Percentiles rank a stretch among this genome's conserved stretches.
Evolutionary conservation across 2,888 invertebrate genomes (phyloP).

Genomic region (Gortyna flavago): DNA sequence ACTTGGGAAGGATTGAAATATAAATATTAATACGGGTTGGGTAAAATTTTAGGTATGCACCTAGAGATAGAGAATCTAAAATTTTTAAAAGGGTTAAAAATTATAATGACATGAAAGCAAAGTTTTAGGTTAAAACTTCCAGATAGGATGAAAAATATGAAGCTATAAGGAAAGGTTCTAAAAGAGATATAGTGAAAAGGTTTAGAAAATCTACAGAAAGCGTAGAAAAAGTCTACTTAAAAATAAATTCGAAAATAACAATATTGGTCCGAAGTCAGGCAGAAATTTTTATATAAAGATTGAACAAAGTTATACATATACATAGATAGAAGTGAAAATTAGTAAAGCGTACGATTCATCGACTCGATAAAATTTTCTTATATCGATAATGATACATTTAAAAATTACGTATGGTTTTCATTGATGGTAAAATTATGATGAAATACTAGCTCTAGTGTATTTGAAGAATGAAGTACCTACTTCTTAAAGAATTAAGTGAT

Average conservation of each 20-base stretch:
- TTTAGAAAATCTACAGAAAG: constrained; percentile 70
- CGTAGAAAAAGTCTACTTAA: constrained; percentile 74
- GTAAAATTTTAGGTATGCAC: constrained; percentile 20
- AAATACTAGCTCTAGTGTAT: constrained; percentile 4
- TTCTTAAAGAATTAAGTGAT: background rate
- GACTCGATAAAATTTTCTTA: constrained; percentile 47
- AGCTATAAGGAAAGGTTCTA: constrained; percentile 49
- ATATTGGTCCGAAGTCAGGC: constrained; percentile 83
- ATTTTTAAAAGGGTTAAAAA: constrained; percentile 7
- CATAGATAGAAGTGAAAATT: constrained; percentile 34
- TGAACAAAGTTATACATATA: constrained; percentile 45
- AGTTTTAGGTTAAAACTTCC: constrained; percentile 15
- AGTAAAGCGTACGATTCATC: constrained; percentile 49
- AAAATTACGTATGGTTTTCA: background rate
- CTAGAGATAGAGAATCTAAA: constrained; percentile 11
- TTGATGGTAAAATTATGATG: constrained; percentile 3
- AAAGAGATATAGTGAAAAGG: constrained; percentile 53
- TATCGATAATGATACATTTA: constrained; percentile 56
- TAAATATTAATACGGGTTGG: constrained; percentile 12
- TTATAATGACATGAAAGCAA: constrained; percentile 22
- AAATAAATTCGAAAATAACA: constrained; percentile 83
- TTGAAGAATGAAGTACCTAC: background rate
- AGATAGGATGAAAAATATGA: constrained; percentile 37
- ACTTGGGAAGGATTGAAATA: constrained; percentile 18
- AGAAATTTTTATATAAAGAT: constrained; percentile 64